These are phyloP conservation scores for Actinia equina DNA, from an alignment of 64 coral and sea anemone genomes.

Conservation along the genomic window DNA sequence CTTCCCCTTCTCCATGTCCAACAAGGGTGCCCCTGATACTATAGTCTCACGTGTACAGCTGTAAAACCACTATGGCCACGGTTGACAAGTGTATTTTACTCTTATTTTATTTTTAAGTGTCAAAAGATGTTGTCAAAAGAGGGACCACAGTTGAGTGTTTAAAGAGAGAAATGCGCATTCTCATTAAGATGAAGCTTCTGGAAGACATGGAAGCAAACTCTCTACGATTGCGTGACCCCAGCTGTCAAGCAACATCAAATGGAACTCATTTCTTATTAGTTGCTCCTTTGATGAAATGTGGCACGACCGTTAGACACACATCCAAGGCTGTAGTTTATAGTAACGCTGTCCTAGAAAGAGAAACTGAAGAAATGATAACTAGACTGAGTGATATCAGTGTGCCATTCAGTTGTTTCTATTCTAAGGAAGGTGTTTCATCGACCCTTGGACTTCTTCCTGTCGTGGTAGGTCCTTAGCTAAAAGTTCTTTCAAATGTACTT, in stretches of 20 bases:
- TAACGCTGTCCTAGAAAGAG: slow-evolving; percentile 26
- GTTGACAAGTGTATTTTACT: too few species aligned
- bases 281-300: slow-evolving; percentile 41
- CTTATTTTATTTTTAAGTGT: neutral
- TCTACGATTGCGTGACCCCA: slow-evolving; percentile 28
- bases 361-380: slow-evolving; percentile 6
- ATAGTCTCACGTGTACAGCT: too few species aligned
- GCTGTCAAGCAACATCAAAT: slow-evolving; percentile 38
- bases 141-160: slow-evolving; percentile 28
- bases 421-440: slow-evolving; percentile 39
- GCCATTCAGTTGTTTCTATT: slow-evolving; percentile 55
- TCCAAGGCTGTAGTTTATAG: slow-evolving; percentile 38
- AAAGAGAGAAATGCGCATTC: slow-evolving; percentile 41
- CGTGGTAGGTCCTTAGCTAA: neutral
- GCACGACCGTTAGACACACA: slow-evolving; percentile 32
- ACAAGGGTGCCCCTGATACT: too few species aligned
- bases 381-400: slow-evolving; percentile 31
- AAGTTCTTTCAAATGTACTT: neutral
- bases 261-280: slow-evolving; percentile 32
- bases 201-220: neutral
- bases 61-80: too few species aligned
- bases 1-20: too few species aligned
- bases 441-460: slow-evolving; percentile 33
- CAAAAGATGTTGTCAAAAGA: neutral
- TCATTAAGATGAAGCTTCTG: slow-evolving; percentile 29